Conservation (phyloP, 2,797 vertebrate species). For the Rhodeus uyekii region DNA sequence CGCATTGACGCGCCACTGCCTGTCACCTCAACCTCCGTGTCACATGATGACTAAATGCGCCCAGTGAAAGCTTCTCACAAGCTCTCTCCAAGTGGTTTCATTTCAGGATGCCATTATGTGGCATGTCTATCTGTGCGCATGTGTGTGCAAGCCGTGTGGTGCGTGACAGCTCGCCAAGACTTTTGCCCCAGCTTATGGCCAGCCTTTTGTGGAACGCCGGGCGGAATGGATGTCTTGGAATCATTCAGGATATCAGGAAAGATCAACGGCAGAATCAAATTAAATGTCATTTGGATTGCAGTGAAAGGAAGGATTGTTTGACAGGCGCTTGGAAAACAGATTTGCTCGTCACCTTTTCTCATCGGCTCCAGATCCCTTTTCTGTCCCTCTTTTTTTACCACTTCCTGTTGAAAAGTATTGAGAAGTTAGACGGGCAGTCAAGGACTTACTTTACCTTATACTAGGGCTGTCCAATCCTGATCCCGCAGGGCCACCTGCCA, state of each 20-base stretch:
- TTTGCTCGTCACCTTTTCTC: constrained; percentile 79
- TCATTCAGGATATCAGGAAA: constrained; percentile 75
- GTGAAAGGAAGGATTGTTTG: constrained; percentile 82
- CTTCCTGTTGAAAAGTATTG: constrained; percentile 71
- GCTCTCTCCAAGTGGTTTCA: constrained; percentile 74
- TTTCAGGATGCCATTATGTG: constrained; percentile 81
- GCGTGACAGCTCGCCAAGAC: constrained; percentile 73
- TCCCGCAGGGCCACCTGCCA: no score
- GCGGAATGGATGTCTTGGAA: constrained; percentile 77
- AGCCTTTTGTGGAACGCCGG: constrained; percentile 66
- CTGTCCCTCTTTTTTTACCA: constrained; percentile 57
- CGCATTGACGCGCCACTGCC: constrained; percentile 69
- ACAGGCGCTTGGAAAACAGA: constrained; percentile 75
- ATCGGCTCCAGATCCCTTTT: constrained; percentile 71
- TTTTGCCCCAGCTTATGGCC: constrained; percentile 71
- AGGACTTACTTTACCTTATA: not conserved
- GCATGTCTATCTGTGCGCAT: constrained; percentile 54
- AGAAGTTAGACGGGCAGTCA: constrained; percentile 69
- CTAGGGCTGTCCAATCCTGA: not conserved
- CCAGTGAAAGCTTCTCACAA: constrained; percentile 72
- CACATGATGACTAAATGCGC: constrained; percentile 74
- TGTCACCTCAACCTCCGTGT: constrained; percentile 73
- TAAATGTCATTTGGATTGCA: constrained; percentile 82
- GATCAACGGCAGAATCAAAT: constrained; percentile 83
- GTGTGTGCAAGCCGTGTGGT: constrained; percentile 58